phyloP scores from a whole-genome alignment of 2,888 invertebrate species.

The Drosophila mayaguana region DNA sequence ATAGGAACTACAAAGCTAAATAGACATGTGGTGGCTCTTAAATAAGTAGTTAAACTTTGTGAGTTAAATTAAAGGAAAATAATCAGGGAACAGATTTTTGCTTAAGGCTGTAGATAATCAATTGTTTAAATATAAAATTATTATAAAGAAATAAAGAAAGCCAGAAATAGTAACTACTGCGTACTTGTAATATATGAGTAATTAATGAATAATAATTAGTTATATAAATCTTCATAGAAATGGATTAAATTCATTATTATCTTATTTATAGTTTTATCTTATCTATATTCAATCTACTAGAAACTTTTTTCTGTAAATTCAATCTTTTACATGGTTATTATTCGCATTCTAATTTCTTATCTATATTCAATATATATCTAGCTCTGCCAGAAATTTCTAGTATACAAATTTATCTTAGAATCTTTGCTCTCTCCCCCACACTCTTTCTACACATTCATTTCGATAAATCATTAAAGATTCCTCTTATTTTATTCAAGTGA shows the following conservation, averaged over 20 bases:
- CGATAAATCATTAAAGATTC: background rate
- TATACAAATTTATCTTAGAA: background rate
- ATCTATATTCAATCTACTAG: background rate
- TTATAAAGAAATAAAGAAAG: background rate
- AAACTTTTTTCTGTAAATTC: background rate
- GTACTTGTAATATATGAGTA: too few relatives aligned
- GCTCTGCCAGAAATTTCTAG: background rate
- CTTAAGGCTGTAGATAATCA: background rate
- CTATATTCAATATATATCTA: background rate
- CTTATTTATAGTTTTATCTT: background rate
- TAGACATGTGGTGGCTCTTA: background rate
- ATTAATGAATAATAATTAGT: too few relatives aligned
- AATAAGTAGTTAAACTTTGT: background rate
- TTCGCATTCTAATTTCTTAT: background rate
- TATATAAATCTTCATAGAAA: background rate
- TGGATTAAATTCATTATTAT: background rate
- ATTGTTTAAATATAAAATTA: background rate
- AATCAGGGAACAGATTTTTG: background rate
- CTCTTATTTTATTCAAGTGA: background rate
- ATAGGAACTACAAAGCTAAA: background rate
- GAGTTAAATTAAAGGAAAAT: background rate
- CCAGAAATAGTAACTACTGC: too few relatives aligned
- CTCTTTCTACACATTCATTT: background rate
- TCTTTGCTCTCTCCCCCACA: background rate
- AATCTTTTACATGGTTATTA: background rate